phyloP scores from a whole-genome alignment of 1,140 invertebrate species.

The Drosophila parabipectinata region DNA sequence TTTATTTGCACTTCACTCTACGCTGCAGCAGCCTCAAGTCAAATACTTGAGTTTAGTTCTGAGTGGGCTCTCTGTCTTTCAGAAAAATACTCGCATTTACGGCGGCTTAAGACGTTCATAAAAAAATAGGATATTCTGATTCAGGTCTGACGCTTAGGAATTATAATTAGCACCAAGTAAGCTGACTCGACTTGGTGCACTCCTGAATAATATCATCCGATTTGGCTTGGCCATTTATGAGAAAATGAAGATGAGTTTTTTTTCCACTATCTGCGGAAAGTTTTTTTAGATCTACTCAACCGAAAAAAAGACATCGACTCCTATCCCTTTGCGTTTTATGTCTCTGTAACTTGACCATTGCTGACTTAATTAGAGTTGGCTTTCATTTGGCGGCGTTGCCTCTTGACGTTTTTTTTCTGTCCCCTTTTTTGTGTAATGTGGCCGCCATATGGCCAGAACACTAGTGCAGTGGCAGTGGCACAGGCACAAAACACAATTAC shows the following conservation, averaged over 20 bases:
- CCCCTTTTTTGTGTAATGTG: conserved; percentile 43
- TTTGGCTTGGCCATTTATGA: conserved; percentile 30
- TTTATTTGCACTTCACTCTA: conserved; percentile 74
- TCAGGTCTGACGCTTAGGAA: conserved; percentile 13
- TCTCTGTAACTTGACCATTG: conserved; percentile 52
- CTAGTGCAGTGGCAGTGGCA: conserved; percentile 30
- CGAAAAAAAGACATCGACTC: conserved; percentile 16
- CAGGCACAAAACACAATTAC: conserved; percentile 65
- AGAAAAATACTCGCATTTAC: conserved; percentile 23
- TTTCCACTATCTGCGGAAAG: conserved; percentile 23
- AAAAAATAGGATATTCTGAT: conserved; percentile 43
- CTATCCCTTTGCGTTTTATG: conserved; percentile 11
- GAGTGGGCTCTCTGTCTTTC: conserved; percentile 5
- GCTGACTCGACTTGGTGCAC: conserved; percentile 45
- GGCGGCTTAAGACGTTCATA: conserved; percentile 32
- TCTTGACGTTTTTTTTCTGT: conserved; percentile 23
- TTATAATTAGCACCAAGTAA: conserved; percentile 64
- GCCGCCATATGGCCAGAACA: conserved; percentile 60
- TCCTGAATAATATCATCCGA: conserved; percentile 61
- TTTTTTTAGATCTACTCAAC: conserved; percentile 10
- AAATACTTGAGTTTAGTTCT: conserved; percentile 51
- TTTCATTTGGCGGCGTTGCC: conserved; percentile 39
- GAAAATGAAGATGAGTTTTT: conserved; percentile 16
- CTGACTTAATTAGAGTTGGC: conserved; percentile 73
- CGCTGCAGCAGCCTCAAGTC: conserved; percentile 26